Evolutionary conservation across 2,888 invertebrate genomes (phyloP), one percentile per base, ranked within the genome.

Genomic region (Drosophila picticornis): DNA sequence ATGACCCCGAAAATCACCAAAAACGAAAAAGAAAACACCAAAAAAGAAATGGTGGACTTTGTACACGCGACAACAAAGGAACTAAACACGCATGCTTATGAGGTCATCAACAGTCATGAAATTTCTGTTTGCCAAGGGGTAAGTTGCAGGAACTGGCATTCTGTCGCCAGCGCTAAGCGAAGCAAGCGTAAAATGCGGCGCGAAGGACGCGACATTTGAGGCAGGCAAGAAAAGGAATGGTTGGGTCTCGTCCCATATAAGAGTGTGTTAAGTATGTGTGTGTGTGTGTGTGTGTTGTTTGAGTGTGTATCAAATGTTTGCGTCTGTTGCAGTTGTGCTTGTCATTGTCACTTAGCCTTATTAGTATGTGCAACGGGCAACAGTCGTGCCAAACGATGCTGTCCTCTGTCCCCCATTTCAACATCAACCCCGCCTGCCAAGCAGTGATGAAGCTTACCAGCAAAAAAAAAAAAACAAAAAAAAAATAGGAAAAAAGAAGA

Each of bases 271-370:
- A n/a, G 50, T 58, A 25, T 69, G 46, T 60, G 29, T 66, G 50
- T 60, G 34, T 31, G 27, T 60, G 38, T 29, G n/a, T 48, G 51
- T 63, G 38, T 29, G 51, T 63, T 48, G 51, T 63, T 32, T 29
- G 51, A 60, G 38, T 31, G 31, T 71, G 51, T 60, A 22, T 46
- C 4, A 46, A 25, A 46, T 46, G 46, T 46, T 16, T 52, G 4
- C 56, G 66, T 74, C 72, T 68, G 59, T 56, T 46, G 81, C 73
- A 74, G 76, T 75, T 70, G 75, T 79, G 77, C 82, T 82, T 87
- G 87, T 84, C 88, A 88, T 88, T 87, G 87, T 77, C 89, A 89
- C 89, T 88, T 89, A 89, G 88, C 89, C 88, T 88, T 88, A 88
- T 88, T 88, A 88, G 88, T 87, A 89, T 88, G 89, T 88, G 87